Evolutionary conservation across 2,113 vertebrate genomes (phyloP).

Genomic region (Lampris megalopsis): DNA sequence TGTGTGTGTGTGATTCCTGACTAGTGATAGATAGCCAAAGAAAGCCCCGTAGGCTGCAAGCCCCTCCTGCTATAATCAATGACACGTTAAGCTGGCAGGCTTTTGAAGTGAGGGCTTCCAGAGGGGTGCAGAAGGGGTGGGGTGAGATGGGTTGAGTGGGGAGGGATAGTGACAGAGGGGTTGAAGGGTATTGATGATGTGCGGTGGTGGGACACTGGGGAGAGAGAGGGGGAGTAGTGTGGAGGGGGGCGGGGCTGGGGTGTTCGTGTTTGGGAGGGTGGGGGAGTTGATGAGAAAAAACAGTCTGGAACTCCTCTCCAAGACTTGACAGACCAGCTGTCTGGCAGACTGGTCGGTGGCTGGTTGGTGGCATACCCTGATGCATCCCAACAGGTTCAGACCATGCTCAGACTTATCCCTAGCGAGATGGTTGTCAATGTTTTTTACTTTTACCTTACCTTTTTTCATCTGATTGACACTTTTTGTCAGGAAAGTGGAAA

Average conservation of each 20-base stretch:
- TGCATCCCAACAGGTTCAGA: constrained; percentile 40
- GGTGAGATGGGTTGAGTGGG: constrained; percentile 1
- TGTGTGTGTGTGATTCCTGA: constrained; percentile 39
- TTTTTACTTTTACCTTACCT: not conserved
- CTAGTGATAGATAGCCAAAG: constrained; percentile 50
- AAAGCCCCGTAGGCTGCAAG: constrained; percentile 43
- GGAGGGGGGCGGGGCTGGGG: constrained; percentile 44
- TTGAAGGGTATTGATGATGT: constrained; percentile 79
- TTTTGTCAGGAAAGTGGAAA: too few species aligned
- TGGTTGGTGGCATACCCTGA: constrained; percentile 45
- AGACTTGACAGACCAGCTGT: constrained; percentile 20
- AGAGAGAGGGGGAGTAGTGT: constrained; percentile 44
- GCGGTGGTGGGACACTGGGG: constrained; percentile 64
- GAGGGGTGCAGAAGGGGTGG: constrained; percentile 56
- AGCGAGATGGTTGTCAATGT: constrained; percentile 7
- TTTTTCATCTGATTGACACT: too few species aligned
- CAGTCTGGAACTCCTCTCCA: constrained; percentile 74
- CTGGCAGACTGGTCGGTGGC: not conserved
- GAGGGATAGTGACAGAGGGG: constrained; percentile 41
- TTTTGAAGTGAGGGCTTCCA: constrained; percentile 74
- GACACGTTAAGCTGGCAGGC: constrained; percentile 75
- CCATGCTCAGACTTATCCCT: constrained; percentile 32
- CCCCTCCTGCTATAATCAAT: constrained; percentile 71
- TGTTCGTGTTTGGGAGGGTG: constrained; percentile 21
- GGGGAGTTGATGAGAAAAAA: constrained; percentile 35